Evolutionary conservation across 2,888 invertebrate genomes (phyloP).

Genomic region (Girardia tigrina): DNA sequence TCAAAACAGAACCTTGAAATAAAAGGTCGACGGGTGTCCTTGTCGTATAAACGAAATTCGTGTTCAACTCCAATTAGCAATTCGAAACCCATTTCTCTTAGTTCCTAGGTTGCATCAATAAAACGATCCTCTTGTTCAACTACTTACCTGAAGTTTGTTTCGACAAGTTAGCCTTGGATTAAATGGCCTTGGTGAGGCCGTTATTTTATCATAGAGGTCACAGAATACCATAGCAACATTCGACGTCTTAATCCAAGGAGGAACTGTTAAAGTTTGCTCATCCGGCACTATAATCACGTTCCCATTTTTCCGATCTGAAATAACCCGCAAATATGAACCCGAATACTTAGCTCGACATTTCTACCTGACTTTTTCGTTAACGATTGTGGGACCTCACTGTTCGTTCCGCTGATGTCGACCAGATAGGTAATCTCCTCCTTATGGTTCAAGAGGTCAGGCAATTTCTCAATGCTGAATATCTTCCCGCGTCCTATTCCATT

Average conservation of each 20-base stretch:
- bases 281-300: background rate
- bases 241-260: background rate
- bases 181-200: background rate
- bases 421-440: background rate
- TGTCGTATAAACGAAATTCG: background rate
- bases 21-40: background rate
- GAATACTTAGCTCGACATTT: background rate
- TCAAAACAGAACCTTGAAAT: background rate
- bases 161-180: background rate
- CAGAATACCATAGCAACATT: background rate
- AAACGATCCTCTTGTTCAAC: too few relatives aligned
- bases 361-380: background rate
- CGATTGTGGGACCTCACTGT: background rate
- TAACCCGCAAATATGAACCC: background rate
- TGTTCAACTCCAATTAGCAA: background rate
- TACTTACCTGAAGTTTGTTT: background rate
- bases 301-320: background rate
- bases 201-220: background rate
- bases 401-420: background rate
- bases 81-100: background rate
- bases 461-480: background rate
- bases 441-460: background rate
- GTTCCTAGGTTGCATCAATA: too few relatives aligned
- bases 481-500: background rate
- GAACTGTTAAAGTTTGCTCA: background rate